Base-by-base conservation (phyloP, 1,140 invertebrate species). In the Zaprionus gabonicus region DNA sequence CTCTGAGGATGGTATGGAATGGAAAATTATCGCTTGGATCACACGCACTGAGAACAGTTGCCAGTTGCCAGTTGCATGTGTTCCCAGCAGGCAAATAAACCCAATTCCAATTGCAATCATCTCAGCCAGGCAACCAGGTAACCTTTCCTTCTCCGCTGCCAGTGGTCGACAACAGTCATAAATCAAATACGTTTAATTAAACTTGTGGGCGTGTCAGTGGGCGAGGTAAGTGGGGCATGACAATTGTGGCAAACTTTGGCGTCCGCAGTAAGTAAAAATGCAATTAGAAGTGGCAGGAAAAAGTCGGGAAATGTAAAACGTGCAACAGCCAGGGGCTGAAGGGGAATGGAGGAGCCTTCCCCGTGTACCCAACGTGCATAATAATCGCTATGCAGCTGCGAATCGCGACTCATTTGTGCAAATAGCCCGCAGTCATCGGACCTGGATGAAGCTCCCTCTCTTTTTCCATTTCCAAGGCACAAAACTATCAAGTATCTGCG, bases 101-200 rank as follows among this genome's bases (percentile, higher is more conserved):
- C 17, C 20, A 23, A 23, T 46, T 56, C 49, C 59, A 73, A 80
- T 87, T 66, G 78, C 38, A 81, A 81, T 84, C 17, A 9, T 49
- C 46, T 25, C 20, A 25, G 25, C 13, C 20, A 0, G 31, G 31
- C 4, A 41, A 6, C 13, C 15, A 46, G 41, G 20, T 23, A 51
- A 51, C 10, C 20, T 70, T 23, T 38, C 3, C 70, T 71, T 80
- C 64, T 71, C 59, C 70, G 9, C 9, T 56, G 59, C 59, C 53
- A 55, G 58, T 46, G 67, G 38, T 68, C 78, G 63, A 28, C 63
- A 49, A 27, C 79, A 90, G 85, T 84, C 84, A 88, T 88, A 88
- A 88, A 88, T 88, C 84, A 88, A 90, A 84, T 71, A 90, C 85
- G 84, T 88, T 88, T 88, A 88, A 88, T 88, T 88, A 88, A 88